A percentile compares a stretch with the other conserved stretches of the same genome.
Evolutionary conservation across 2,797 vertebrate species (phyloP).

Genomic region (Selene dorsalis): DNA sequence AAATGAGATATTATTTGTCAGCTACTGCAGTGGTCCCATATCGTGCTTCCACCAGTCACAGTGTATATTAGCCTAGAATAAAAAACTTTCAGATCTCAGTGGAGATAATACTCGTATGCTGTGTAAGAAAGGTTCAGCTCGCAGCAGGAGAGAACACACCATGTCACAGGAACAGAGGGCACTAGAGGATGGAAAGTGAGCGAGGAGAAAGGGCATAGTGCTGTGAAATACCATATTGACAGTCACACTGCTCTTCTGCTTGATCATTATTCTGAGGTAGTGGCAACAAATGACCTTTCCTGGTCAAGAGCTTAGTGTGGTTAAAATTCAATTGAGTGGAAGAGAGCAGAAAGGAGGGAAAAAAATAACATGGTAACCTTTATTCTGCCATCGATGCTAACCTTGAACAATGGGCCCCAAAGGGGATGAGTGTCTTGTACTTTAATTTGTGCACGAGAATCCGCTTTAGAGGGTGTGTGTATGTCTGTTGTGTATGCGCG

Average conservation of each 20-base stretch:
- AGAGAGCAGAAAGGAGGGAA: constrained; percentile 53
- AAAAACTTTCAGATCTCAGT: constrained; percentile 6
- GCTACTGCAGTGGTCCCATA: constrained; percentile 63
- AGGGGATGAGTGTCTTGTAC: constrained; percentile 59
- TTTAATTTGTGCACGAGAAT: constrained; percentile 54
- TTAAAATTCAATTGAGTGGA: constrained; percentile 81
- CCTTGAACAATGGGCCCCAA: constrained; percentile 77
- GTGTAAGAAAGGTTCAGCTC: neutral
- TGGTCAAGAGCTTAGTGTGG: constrained; percentile 75
- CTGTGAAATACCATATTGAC: constrained; percentile 63
- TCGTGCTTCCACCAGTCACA: constrained; percentile 66
- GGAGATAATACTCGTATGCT: constrained; percentile 1
- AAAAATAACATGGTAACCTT: constrained; percentile 75
- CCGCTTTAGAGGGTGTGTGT: constrained; percentile 17
- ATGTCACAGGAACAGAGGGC: constrained; percentile 34
- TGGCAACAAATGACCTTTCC: constrained; percentile 78
- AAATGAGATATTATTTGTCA: constrained; percentile 68
- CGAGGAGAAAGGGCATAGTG: constrained; percentile 43
- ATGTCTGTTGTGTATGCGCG: constrained; percentile 7
- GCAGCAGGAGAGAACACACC: constrained; percentile 28
- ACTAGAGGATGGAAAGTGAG: constrained; percentile 21
- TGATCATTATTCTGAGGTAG: constrained; percentile 78
- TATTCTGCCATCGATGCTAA: constrained; percentile 76
- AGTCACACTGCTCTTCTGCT: constrained; percentile 54
- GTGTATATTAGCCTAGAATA: constrained; percentile 1